These are phyloP conservation scores for Motacilla alba DNA, from an alignment of 2,113 vertebrate species.

Conservation along the genomic window DNA sequence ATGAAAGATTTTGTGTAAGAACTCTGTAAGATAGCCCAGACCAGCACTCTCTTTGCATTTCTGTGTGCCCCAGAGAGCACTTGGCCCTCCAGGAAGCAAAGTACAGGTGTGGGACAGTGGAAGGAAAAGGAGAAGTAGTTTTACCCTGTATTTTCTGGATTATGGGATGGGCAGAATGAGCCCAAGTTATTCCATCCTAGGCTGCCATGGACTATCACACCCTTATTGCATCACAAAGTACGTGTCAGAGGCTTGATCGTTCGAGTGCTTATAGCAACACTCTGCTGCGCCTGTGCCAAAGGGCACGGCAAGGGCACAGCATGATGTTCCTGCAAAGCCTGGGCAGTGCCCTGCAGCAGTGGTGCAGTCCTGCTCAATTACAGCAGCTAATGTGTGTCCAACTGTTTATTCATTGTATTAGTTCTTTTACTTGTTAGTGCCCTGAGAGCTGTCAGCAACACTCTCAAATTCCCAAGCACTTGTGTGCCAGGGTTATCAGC, in stretches of 20 bases:
- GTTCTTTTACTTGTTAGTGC: neutral
- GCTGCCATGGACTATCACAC: neutral
- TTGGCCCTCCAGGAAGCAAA: neutral
- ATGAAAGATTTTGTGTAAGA: conserved; percentile 12
- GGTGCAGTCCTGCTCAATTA: neutral
- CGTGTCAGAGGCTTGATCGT: neutral
- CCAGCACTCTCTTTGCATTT: neutral
- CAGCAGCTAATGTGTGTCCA: neutral
- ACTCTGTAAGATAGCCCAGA: neutral
- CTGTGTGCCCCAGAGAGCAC: neutral
- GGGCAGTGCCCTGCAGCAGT: neutral
- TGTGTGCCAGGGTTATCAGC: neutral
- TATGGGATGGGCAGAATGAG: neutral
- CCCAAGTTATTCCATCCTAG: neutral
- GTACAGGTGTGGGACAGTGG: neutral
- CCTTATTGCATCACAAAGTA: neutral
- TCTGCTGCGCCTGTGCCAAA: neutral
- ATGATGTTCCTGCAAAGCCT: neutral
- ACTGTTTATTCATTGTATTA: neutral
- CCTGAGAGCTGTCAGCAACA: neutral
- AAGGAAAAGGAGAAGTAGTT: neutral
- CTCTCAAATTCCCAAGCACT: neutral
- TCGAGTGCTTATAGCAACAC: neutral
- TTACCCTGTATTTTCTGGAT: neutral
- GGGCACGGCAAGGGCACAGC: neutral